Evolutionary conservation across 2,888 invertebrate species (phyloP).

Genomic region (Noctua janthe): DNA sequence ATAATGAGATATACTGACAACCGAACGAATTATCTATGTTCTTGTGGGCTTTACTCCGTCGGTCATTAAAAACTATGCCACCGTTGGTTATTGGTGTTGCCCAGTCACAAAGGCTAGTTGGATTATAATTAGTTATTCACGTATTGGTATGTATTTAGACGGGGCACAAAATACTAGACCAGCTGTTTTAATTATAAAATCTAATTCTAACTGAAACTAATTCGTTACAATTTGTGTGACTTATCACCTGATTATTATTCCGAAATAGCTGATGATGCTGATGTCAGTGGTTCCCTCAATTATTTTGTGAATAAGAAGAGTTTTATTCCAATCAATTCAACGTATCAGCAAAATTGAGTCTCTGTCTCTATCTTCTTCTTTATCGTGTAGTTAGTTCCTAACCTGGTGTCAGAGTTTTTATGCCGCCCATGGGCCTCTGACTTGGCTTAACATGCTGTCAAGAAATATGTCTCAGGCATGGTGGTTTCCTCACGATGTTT

Average conservation of each 20-base stretch:
- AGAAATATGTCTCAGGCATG: too few species aligned
- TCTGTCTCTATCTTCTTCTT: too few species aligned
- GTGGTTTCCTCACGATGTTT: too few species aligned
- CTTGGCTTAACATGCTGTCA: too few species aligned
- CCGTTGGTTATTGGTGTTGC: neutral
- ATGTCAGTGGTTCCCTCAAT: neutral
- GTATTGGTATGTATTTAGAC: neutral
- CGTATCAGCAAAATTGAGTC: too few species aligned
- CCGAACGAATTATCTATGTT: neutral
- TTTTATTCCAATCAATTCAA: neutral
- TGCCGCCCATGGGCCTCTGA: too few species aligned
- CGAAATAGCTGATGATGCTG: neutral
- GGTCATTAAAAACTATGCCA: neutral
- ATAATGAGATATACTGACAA: neutral
- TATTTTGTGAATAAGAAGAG: neutral
- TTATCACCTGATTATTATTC: neutral
- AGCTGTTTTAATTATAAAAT: constrained; percentile 1
- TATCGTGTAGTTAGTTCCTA: too few species aligned
- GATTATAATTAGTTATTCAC: neutral
- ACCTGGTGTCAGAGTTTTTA: too few species aligned
- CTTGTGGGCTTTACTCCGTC: neutral
- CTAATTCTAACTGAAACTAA: neutral
- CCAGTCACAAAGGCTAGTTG: neutral
- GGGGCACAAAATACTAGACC: neutral
- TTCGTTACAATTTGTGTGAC: neutral